phyloP scores from a whole-genome alignment of 1,140 invertebrate genomes.

The Lepidurus packardi region DNA sequence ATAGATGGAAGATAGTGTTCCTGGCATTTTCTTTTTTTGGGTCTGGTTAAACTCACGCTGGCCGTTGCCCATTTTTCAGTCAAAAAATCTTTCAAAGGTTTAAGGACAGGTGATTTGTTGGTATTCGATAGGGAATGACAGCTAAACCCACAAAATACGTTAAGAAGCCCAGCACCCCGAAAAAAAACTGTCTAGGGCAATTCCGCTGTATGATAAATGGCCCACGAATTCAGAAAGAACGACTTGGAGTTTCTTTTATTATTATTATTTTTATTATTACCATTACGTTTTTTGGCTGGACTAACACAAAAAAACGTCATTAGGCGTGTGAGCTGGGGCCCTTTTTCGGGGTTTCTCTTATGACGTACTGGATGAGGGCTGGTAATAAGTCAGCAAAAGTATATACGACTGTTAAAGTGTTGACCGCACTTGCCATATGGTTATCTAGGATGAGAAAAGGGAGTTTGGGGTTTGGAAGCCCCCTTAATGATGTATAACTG shows the following conservation, averaged over 20 bases:
- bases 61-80: neutral
- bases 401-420: neutral
- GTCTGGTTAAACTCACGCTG: neutral
- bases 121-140: neutral
- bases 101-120: constrained; percentile 15
- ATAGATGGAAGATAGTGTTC: neutral
- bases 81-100: neutral
- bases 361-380: neutral
- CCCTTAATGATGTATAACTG: neutral
- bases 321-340: neutral
- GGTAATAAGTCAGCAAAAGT: neutral
- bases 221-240: neutral
- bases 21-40: neutral
- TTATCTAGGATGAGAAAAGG: neutral
- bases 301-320: neutral
- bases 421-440: constrained; percentile 4
- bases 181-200: neutral
- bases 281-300: neutral
- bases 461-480: neutral
- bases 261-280: too few relatives aligned
- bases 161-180: neutral
- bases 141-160: neutral
- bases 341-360: neutral
- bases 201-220: neutral
- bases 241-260: neutral